These are phyloP conservation scores for Isaurus tuberculatus DNA, from an alignment of 92 coral and sea anemone species.

Conservation along the genomic window DNA sequence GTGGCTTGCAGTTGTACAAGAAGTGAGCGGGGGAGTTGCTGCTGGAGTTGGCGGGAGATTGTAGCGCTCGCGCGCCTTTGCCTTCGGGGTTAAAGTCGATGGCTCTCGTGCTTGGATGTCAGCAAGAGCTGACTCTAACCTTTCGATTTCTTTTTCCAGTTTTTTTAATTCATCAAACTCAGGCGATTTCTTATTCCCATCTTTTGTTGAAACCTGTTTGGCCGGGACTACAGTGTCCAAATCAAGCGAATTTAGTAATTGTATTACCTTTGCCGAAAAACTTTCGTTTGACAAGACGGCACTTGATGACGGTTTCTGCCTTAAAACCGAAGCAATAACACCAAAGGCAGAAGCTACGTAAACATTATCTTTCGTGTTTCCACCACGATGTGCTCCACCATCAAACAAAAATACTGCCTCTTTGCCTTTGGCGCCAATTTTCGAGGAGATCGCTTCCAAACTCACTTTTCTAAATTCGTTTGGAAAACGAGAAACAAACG, in stretches of 20 bases:
- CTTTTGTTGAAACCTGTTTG: slow-evolving; percentile 25
- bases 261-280: neutral
- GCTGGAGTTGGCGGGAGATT: slow-evolving; percentile 13
- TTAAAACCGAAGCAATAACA: slow-evolving; percentile 16
- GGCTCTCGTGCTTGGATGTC: slow-evolving; percentile 4
- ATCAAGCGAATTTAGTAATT: slow-evolving; percentile 6
- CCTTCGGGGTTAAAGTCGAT: slow-evolving; percentile 3
- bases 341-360: slow-evolving; percentile 37
- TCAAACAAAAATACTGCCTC: slow-evolving; percentile 19
- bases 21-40: slow-evolving; percentile 6
- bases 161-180: neutral
- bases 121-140: slow-evolving; percentile 19
- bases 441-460: slow-evolving; percentile 8
- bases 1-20: slow-evolving; percentile 20
- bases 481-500: slow-evolving; percentile 22
- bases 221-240: slow-evolving; percentile 19
- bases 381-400: slow-evolving; percentile 28
- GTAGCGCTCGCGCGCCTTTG: slow-evolving; percentile 4
- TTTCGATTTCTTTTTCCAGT: slow-evolving; percentile 10
- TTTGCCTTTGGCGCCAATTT: slow-evolving; percentile 32
- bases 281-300: slow-evolving; percentile 1
- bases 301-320: slow-evolving; percentile 24
- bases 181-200: neutral
- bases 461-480: slow-evolving; percentile 13
- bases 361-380: slow-evolving; percentile 26